Base-by-base conservation (phyloP, 2,113 vertebrate genomes). In the Ursus arctos region DNA sequence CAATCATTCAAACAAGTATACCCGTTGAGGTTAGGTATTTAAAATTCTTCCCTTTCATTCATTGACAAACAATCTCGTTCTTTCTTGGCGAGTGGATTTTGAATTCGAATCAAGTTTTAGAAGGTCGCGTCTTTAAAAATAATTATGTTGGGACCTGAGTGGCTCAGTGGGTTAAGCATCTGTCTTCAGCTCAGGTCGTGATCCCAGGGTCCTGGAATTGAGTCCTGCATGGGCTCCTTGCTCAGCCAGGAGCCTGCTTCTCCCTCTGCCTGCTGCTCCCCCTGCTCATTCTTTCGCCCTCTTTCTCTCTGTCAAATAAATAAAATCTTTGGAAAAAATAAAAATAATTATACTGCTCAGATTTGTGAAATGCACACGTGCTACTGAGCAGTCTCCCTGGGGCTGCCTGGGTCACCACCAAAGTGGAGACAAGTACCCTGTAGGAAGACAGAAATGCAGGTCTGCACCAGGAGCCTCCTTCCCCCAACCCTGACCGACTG, bases 31-130 rank as follows among this genome's bases (percentile, higher is more conserved):
- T 88, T 93, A 36, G 8, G 15, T 55, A 36, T 79, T 79, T 84
- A 89, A 92, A 83, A 69, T 59, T 76, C 49, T 95, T 53, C n/a
- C 49, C 67, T 87, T 81, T 93, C 33, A 67, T 85, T 94, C 19
- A 76, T 19, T 57, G 67, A 88, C 15, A 77, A 86, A 89, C 47
- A 51, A 81, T 43, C 67, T 88, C 79, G 18, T 77, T 91, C 77
- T 89, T 94, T 93, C 88, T 92, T 80, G 51, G 51, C 84, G 63
- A 81, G 33, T 94, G 33, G 49, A 80, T 88, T 85, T 69, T 84
- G 51, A 85, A 92, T 92, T 51, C 26, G 94, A 31, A 74, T 67
- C 74, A 69, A 47, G 53, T 33, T 84, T 36, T 81, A 43, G 7
- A 88, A 94, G 74, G n/a, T 80, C 3, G 16, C 55, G 8, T 76